These are phyloP conservation scores for Hystrix brachyura DNA, from an alignment of 2,113 vertebrate species.

Conservation along the genomic window DNA sequence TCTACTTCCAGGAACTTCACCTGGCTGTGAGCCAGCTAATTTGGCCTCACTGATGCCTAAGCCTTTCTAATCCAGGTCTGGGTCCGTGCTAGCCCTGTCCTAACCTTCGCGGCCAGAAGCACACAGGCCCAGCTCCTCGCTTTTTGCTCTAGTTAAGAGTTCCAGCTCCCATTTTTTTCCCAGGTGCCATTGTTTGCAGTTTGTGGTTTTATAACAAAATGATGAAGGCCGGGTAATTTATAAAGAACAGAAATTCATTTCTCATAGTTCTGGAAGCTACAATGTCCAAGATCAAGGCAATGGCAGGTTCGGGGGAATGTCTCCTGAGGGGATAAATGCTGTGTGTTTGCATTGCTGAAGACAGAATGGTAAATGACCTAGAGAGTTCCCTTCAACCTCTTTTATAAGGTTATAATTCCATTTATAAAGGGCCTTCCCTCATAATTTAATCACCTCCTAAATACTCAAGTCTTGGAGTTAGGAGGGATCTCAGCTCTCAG, in stretches of 20 bases:
- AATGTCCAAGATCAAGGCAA: background rate
- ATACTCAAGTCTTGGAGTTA: background rate
- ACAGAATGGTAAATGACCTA: background rate
- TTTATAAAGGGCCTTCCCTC: background rate
- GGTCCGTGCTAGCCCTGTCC: background rate
- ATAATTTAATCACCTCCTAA: background rate
- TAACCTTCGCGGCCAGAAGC: background rate
- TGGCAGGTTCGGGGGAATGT: background rate
- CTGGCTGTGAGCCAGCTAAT: background rate
- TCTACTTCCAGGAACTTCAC: background rate
- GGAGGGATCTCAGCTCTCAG: too few relatives aligned
- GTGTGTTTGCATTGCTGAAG: background rate
- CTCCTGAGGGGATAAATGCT: background rate
- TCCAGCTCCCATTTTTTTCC: background rate
- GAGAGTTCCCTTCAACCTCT: background rate
- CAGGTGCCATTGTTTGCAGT: background rate
- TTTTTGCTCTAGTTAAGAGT: background rate
- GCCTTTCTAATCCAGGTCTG: background rate
- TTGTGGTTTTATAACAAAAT: background rate
- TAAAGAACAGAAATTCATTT: background rate
- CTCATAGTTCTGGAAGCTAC: background rate
- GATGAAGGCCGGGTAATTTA: background rate
- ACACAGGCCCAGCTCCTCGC: background rate
- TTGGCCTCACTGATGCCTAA: background rate
- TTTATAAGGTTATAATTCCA: background rate